Evolutionary conservation across 2,113 vertebrate species (phyloP), one percentile per base, ranked within the genome.

Genomic region (Ifrita kowaldi): DNA sequence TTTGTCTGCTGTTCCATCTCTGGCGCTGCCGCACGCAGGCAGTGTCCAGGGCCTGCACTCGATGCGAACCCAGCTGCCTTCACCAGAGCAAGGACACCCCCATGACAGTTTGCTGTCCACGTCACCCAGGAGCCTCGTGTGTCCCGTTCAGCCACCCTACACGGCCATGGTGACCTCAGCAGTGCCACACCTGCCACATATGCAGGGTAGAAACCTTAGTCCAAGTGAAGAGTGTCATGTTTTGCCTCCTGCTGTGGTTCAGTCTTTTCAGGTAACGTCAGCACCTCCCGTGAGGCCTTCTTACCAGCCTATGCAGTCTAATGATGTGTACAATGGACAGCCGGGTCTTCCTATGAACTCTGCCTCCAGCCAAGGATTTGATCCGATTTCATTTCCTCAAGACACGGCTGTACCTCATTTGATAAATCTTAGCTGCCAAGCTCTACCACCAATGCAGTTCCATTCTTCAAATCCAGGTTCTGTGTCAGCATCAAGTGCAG

Each of bases 241-340:
- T 85, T 87, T 98, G 84, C 81, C 98, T 96, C 95, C 98, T 94
- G 86, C 98, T 84, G 83, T 99, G 93, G 97, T 98, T 90, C 98
- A 98, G 93, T 97, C 98, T 95, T 99, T 99, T 98, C 99, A 99
- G 91, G 97, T 98, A 60, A 97, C 98, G 96, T 96, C 98, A 87
- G 95, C 98, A 91, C 97, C 98, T 91, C 94, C 98, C 23, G 94
- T 98, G 93, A 98, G 98, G 93, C 98, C 98, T 94, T 98, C 99
- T 90, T 99, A 99, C 97, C 98, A 98, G 95, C 97, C 98, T 97
- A 98, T 99, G 98, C 99, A 99, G 97, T 98, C 98, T 94, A 98
- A 96, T 32, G 90, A 99, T 76, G 79, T 98, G 63, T 99, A 98
- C 96, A 99, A 99, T 13, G 99, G 99, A 97, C 99, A 99, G 98